Evolutionary conservation across 2,113 vertebrate genomes (phyloP), one percentile per base, ranked within the genome.

Genomic region (Calidris pygmaea): DNA sequence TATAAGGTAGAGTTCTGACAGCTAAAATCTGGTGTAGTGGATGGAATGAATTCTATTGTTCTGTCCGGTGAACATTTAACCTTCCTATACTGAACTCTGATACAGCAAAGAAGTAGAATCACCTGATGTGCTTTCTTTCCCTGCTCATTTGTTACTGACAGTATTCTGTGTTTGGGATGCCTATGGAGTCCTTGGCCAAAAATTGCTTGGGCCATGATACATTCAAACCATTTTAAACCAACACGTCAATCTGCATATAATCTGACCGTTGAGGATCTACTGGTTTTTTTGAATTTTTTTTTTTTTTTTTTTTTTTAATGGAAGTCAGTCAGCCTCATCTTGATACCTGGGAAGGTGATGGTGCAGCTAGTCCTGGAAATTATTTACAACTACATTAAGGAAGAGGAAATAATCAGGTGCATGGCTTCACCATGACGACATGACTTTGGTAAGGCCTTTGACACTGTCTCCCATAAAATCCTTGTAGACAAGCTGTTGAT

Each of bases 401-500:
- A 65, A 15, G 8, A 70, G 11, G 87, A 67, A 74, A 32, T 21
- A 7, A 59, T 39, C 10, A 30, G 13, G 10, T 73, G 5, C 18
- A 37, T 39, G 24, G 21, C 11, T 73, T 73, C 15, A 53, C 27
- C 23, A 50, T 0, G 6, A 3, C 39, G 60, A 12, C 3, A 4
- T 50, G 32, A 24, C 35, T 74, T 77, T 14, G 5, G 23, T 56
- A 52, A 65, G 22, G 26, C 2, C 18, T 94, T 70, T 90, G 17
- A 66, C 11, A 20, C 9, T 60, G 29, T 37, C 9, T 56, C 11
- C 2, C 0, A 0, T n/a, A 41, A 70, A 18, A 73, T 47, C 8
- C 9, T 20, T n/a, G 3, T 10, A 70, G 39, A 50, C 15, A 37
- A 56, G 9, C 3, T 82, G 39, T 41, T 70, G 35, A 9, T 55